Base-by-base conservation (phyloP, 53 echinoderm and acorn worm species). In the Zoroaster sp. region DNA sequence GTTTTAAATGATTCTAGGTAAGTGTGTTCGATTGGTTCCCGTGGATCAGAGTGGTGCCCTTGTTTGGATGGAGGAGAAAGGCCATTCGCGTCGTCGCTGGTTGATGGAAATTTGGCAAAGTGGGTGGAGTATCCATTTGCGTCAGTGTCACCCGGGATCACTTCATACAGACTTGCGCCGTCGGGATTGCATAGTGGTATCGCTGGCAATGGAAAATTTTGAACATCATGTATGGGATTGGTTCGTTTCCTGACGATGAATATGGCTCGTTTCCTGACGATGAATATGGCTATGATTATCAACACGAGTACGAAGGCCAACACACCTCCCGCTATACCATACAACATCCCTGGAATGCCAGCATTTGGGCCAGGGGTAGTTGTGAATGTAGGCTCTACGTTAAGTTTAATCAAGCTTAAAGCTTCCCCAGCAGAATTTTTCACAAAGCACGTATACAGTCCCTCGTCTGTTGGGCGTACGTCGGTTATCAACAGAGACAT, bases 381-480 rank as follows among this genome's bases (percentile, higher is more conserved):
- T 3, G 2, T 55, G 53, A 35, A 10, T 6, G 34, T 21, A 3
- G 82, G 7, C 23, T 0, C 38, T 9, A 82, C 68, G 5, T 67
- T 42, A 17, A 82, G 82, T 5, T 14, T 82, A 40, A 65, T 25
- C 11, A 63, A 80, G 59, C 1, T 37, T 4, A 25, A 59, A n/a
- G 31, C 67, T 67, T 82, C 82, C 18, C 82, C 82, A 7, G 82
- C 82, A 33, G 45, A 30, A 31, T 82, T 82, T 6, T 66, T 82
- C 14, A 82, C 68, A 21, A 82, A 66, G n/a, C 82, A 82, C 1
- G 82, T 82, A 32, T 67, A 82, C 17, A 30, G 41, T 42, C 82
- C 82, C 14, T 17, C 42, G 38, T 82, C 20, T 0, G 35, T 13
- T 15, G 28, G 5, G 68, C 45, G 25, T 4, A 82, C 68, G 1